phyloP scores from a whole-genome alignment of 2,797 vertebrate genomes.

The Cuculus canorus region DNA sequence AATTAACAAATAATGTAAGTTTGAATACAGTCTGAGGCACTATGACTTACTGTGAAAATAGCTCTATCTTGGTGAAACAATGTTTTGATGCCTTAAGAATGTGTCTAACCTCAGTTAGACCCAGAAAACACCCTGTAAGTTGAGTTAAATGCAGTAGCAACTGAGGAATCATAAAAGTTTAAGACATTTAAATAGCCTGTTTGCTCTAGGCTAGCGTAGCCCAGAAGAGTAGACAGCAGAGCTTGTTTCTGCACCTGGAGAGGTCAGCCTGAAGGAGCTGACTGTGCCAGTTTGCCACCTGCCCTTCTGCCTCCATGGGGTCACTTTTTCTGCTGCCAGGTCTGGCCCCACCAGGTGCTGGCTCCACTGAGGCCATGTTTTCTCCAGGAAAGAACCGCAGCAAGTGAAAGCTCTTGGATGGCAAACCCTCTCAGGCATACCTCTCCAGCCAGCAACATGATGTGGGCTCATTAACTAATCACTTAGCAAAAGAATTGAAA shows the following conservation, averaged over 20 bases:
- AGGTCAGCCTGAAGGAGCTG: background rate
- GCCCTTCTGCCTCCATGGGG: rapidly evolving
- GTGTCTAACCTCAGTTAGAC: background rate
- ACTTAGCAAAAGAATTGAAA: background rate
- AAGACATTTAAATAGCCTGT: background rate
- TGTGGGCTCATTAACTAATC: background rate
- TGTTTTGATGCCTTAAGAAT: background rate
- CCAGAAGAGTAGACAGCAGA: background rate
- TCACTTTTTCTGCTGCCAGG: background rate
- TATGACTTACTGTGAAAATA: background rate
- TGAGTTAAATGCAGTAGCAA: background rate
- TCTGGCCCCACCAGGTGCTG: background rate
- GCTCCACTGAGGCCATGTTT: background rate
- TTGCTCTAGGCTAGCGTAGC: background rate
- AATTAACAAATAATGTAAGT: background rate
- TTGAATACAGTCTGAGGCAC: background rate
- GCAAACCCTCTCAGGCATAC: rapidly evolving
- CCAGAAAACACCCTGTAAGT: background rate
- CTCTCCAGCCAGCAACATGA: background rate
- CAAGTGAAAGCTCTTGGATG: background rate
- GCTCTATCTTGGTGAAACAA: background rate
- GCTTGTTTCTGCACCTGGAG: rapidly evolving
- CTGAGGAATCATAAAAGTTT: background rate
- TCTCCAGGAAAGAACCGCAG: background rate
- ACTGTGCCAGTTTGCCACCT: background rate